Evolutionary conservation across 92 coral and sea anemone genomes (phyloP), one percentile per base, ranked within the genome.

Genomic region (Porites rus): DNA sequence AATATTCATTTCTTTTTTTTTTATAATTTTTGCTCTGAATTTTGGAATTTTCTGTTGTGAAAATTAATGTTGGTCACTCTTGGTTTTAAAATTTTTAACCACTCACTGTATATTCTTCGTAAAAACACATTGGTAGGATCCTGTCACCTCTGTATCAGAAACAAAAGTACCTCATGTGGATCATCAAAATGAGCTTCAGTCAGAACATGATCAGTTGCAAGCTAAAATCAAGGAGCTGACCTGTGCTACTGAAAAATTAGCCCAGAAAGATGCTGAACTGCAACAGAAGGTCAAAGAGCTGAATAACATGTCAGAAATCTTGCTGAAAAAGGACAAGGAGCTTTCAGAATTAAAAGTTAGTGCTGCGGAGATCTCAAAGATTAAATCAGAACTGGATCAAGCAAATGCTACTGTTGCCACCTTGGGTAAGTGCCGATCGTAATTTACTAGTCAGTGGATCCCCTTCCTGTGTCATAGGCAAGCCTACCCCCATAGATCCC

Each of bases 241-340:
- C 38, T 10, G 19, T 24, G 66, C 66, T 9, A 28, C 14, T 21
- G 77, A 70, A 59, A 69, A 18, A 19, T 16, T 69, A 62, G 56
- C 62, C 17, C 64, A 82, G 50, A 78, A 92, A 71, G 91, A 90
- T 16, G 46, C 80, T 20, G 95, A 92, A 71, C 56, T 90, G 28
- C 95, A 87, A 88, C 81, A 88, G 21, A 94, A 88, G 81, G 82
- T 79, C 8, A 90, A 82, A 46, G 95, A 94, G 53, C 61, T 94
- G 63, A 76, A 54, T 20, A 79, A 65, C 31, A 79, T 87, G 68
- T 65, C 87, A 28, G 90, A 90, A 74, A 53, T 46, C 56, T 69
- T 90, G 52, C 89, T 92, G 82, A 94, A 88, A 62, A 94, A 90
- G 54, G 92, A 89, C 8, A 65, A 22, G 52, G 94, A 94, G 18